A percentile compares a stretch with the other conserved stretches of the same genome.
Evolutionary conservation across 1,140 invertebrate species (phyloP).

Genomic region (Lordiphosa stackelbergi): DNA sequence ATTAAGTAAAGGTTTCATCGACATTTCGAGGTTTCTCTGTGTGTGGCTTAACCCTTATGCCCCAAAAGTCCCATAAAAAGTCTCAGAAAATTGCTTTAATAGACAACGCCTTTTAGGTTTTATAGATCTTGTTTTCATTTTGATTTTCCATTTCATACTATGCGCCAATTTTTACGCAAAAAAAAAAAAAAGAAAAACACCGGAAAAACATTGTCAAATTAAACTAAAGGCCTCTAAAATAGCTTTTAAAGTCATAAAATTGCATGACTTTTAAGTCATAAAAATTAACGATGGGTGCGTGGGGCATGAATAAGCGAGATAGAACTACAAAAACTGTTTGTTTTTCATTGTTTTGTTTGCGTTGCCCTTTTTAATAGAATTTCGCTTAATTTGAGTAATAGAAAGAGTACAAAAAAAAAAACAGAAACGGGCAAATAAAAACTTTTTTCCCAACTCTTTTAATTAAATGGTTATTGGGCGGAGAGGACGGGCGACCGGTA

Average conservation of each 20-base stretch:
- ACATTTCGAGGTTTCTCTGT: slow-evolving; percentile 18
- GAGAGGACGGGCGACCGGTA: slow-evolving; percentile 19
- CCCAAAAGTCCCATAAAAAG: slow-evolving; percentile 32
- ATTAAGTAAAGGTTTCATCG: slow-evolving; percentile 8
- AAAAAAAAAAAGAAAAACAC: slow-evolving; percentile 22
- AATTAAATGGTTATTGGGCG: slow-evolving; percentile 72
- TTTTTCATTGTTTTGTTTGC: slow-evolving; percentile 66
- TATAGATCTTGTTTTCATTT: slow-evolving; percentile 30
- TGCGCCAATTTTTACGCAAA: slow-evolving; percentile 62
- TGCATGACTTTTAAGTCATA: slow-evolving; percentile 68
- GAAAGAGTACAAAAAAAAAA: slow-evolving; percentile 10
- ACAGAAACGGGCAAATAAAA: slow-evolving; percentile 43
- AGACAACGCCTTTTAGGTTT: slow-evolving; percentile 56
- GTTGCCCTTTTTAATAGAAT: slow-evolving; percentile 68
- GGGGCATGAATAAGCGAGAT: slow-evolving; percentile 22
- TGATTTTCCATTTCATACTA: slow-evolving; percentile 39
- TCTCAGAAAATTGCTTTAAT: slow-evolving; percentile 52
- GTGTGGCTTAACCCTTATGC: slow-evolving; percentile 44
- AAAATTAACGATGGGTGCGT: slow-evolving; percentile 73
- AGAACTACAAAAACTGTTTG: slow-evolving; percentile 41
- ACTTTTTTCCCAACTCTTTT: slow-evolving; percentile 67
- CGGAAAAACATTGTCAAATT: slow-evolving; percentile 61
- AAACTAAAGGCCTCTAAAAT: slow-evolving; percentile 73
- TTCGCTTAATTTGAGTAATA: slow-evolving; percentile 69
- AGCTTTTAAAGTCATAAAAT: slow-evolving; percentile 75